These are phyloP conservation scores for Lanistes nyassanus DNA, from an alignment of 1,140 invertebrate genomes.

Conservation along the genomic window DNA sequence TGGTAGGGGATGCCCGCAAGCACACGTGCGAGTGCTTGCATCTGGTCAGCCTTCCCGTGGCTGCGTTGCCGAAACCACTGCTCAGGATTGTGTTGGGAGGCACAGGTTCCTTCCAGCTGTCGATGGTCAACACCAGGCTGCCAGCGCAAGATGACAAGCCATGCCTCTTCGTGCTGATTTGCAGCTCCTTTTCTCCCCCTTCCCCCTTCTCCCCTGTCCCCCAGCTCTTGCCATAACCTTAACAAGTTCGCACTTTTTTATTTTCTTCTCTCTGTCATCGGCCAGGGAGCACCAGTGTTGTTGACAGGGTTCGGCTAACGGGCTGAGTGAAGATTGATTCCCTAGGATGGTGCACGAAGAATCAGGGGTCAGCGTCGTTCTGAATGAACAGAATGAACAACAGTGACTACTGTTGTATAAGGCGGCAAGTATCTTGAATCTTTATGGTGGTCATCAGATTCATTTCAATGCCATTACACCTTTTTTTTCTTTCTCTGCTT, in stretches of 20 bases:
- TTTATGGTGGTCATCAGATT: constrained; percentile 27
- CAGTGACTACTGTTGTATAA: constrained; percentile 20
- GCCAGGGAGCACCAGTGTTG: constrained; percentile 26
- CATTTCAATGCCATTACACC: background rate
- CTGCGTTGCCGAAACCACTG: constrained; percentile 1
- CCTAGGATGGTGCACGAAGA: constrained; percentile 12
- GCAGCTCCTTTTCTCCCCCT: background rate
- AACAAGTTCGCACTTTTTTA: constrained; percentile 24
- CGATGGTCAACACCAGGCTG: background rate
- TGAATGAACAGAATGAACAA: too few relatives aligned
- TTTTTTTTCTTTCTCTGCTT: background rate
- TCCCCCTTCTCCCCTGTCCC: background rate
- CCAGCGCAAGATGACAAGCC: background rate
- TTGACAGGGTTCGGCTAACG: constrained; percentile 21
- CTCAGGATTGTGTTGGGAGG: too few relatives aligned
- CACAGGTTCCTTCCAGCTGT: too few relatives aligned
- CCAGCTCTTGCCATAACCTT: constrained; percentile 17
- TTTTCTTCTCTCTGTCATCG: constrained; percentile 28
- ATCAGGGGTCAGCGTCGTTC: constrained; percentile 4
- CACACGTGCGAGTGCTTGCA: constrained; percentile 21
- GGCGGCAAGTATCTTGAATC: constrained; percentile 59
- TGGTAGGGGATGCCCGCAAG: constrained; percentile 13
- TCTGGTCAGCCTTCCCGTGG: constrained; percentile 12
- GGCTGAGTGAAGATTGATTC: constrained; percentile 12
- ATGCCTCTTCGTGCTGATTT: background rate